These are phyloP conservation scores for Dipus sagitta DNA, from an alignment of 2,797 vertebrate species.

Conservation along the genomic window DNA sequence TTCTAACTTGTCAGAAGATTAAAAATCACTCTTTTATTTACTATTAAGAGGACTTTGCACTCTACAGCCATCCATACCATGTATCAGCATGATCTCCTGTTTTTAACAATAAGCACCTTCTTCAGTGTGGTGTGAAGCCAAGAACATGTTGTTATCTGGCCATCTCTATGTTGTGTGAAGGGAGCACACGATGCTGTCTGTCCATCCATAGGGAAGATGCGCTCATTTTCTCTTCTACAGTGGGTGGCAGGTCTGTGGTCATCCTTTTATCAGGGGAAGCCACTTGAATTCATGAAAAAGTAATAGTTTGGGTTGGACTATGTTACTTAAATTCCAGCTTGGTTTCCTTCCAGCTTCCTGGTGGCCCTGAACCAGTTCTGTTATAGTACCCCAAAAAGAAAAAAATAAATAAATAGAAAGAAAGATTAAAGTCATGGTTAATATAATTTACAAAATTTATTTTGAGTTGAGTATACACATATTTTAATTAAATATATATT, in stretches of 20 bases:
- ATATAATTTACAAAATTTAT: background rate
- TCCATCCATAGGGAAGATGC: background rate
- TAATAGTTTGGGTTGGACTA: background rate
- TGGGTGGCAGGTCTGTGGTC: background rate
- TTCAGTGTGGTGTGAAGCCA: background rate
- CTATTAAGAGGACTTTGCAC: background rate
- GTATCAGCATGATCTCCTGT: background rate
- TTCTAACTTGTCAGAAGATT: conserved; percentile 47
- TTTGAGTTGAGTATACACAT: too few species aligned
- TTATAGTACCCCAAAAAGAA: background rate
- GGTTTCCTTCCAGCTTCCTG: conserved; percentile 32
- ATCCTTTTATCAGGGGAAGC: background rate
- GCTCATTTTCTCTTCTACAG: conserved; percentile 46
- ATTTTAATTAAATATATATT: too few species aligned
- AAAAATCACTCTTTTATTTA: conserved; percentile 14
- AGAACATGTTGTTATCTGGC: background rate
- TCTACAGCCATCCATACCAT: background rate
- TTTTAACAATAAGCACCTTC: background rate
- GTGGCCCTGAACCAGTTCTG: conserved; percentile 41
- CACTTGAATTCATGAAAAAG: conserved; percentile 2
- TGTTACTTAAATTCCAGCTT: background rate
- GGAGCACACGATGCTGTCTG: background rate
- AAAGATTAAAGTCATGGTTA: conserved; percentile 29
- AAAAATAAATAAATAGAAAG: background rate
- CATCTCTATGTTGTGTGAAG: too few species aligned